Percentiles rank a stretch among this genome's conserved stretches.
Evolutionary conservation across 2,113 vertebrate species (phyloP).

Genomic region (Cricetomys ansorgei): DNA sequence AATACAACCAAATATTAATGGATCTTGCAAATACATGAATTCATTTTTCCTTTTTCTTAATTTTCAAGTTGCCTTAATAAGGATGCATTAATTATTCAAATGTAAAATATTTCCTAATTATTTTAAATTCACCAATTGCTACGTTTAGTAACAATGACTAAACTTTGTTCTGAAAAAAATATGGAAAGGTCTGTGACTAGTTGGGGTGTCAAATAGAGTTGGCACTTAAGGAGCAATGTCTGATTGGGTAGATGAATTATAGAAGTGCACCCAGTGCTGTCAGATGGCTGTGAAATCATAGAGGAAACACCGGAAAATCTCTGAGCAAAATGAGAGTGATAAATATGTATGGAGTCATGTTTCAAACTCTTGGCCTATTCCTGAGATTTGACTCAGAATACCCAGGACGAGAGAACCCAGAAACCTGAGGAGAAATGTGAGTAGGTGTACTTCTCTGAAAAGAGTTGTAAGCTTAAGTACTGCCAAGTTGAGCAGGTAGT

Average conservation of each 20-base stretch:
- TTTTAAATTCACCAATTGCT: not conserved
- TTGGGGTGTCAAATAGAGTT: not conserved
- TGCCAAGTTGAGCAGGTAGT: not conserved
- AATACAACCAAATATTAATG: not conserved
- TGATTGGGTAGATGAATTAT: not conserved
- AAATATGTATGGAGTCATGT: not conserved
- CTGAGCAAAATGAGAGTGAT: not conserved
- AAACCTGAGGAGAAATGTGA: not conserved
- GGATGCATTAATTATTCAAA: not conserved
- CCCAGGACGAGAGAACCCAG: not conserved
- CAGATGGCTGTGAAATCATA: not conserved
- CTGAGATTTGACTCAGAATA: not conserved
- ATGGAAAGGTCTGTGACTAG: not conserved
- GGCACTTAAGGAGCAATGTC: not conserved
- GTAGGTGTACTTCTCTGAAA: not conserved
- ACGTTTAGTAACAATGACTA: not conserved
- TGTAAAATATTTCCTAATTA: not conserved
- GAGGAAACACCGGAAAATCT: not conserved
- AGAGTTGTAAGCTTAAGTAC: not conserved
- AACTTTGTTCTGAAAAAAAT: not conserved
- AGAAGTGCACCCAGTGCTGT: not conserved
- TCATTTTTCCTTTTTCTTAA: not conserved
- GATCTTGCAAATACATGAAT: not conserved
- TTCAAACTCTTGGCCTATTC: not conserved
- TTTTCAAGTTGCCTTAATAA: not conserved